These are phyloP conservation scores for Amphimedon queenslandica DNA, from an alignment of 37 sponge, comb jelly and placozoan species.

Conservation along the genomic window DNA sequence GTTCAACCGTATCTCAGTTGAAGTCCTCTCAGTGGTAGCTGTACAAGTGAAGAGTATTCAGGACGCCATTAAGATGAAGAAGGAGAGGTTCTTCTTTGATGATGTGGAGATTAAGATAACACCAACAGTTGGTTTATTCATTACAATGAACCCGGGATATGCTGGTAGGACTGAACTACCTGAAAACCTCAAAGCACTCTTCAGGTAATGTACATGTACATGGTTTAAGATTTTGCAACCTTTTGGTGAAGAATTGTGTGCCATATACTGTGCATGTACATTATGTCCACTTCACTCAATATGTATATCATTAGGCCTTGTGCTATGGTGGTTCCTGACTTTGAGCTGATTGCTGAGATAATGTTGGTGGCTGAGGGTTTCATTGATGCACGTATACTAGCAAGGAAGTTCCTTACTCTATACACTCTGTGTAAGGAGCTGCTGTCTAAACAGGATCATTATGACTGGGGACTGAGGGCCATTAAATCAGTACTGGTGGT, in stretches of 20 bases:
- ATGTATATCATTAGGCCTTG: too few species aligned
- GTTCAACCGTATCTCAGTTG: slow-evolving; percentile 96
- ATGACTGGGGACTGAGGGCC: slow-evolving; percentile 98
- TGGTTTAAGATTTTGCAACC: too few species aligned
- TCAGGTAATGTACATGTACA: too few species aligned
- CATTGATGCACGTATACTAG: slow-evolving; percentile 88
- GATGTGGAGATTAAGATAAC: slow-evolving; percentile 82
- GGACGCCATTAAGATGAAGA: slow-evolving; percentile 94
- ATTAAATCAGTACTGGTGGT: slow-evolving; percentile 99
- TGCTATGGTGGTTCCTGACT: slow-evolving; percentile 99
- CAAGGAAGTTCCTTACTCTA: slow-evolving; percentile 97
- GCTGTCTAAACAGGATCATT: slow-evolving; percentile 93
- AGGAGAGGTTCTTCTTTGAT: slow-evolving; percentile 84
- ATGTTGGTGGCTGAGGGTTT: slow-evolving; percentile 99
- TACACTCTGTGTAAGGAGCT: slow-evolving; percentile 93
- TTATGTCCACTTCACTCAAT: too few species aligned
- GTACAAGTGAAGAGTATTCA: slow-evolving; percentile 97
- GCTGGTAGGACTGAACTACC: slow-evolving; percentile 97
- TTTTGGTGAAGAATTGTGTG: too few species aligned
- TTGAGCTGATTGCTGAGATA: slow-evolving; percentile 97
- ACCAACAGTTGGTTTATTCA: slow-evolving; percentile 94
- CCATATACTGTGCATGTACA: too few species aligned
- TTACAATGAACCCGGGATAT: slow-evolving; percentile 99
- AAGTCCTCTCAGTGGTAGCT: slow-evolving; percentile 95
- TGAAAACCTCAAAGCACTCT: too few species aligned